These are phyloP conservation scores for Acanthococcus lagerstroemiae DNA, from an alignment of 2,888 invertebrate genomes.

Conservation along the genomic window DNA sequence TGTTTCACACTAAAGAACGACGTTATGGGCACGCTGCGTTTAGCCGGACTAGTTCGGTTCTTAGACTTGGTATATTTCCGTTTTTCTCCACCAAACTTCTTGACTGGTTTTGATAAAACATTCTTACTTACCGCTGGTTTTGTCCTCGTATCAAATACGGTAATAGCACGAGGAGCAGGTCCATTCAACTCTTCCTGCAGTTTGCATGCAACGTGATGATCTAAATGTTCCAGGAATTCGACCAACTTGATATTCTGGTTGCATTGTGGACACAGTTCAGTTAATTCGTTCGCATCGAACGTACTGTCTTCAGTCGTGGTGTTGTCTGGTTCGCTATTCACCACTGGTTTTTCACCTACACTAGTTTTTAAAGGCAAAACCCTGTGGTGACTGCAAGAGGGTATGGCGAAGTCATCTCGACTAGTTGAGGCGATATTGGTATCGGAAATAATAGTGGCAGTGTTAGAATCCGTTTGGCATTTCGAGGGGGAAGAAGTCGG, in stretches of 20 bases:
- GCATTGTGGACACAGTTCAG: conserved; percentile 58
- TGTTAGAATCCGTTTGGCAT: neutral
- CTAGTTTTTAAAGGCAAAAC: neutral
- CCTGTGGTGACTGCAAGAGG: neutral
- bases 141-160: neutral
- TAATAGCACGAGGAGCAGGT: neutral
- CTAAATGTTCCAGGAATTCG: conserved; percentile 63
- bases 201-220: conserved; percentile 75
- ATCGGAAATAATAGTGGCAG: too few species aligned
- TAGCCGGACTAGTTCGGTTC: conserved; percentile 9
- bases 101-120: neutral
- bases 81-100: neutral
- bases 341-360: conserved; percentile 1
- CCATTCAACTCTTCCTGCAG: conserved; percentile 56
- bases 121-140: neutral
- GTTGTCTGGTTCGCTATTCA: conserved; percentile 39
- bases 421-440: neutral
- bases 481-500: neutral
- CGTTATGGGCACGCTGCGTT: neutral
- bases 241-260: conserved; percentile 50
- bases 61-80: neutral
- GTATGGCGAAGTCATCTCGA: neutral
- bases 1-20: too few species aligned
- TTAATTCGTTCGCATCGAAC: conserved; percentile 28
- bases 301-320: conserved; percentile 32